These are phyloP conservation scores for Coptodon bakossiorum DNA, from an alignment of 2,113 vertebrate genomes.

Conservation along the genomic window DNA sequence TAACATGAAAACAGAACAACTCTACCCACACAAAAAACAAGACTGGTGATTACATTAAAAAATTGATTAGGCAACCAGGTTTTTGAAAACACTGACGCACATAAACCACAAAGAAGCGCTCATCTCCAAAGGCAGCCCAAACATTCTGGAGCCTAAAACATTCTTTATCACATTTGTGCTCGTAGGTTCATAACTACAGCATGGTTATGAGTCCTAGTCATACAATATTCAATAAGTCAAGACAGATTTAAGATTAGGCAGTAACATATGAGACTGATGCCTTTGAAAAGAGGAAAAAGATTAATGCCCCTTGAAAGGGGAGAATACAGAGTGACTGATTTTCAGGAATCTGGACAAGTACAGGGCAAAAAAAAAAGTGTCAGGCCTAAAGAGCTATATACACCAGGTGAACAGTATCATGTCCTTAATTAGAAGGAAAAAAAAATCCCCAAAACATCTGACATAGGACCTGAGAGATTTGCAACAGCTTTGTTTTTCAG, in stretches of 20 bases:
- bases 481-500: not conserved
- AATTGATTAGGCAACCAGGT: too few relatives aligned
- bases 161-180: too few relatives aligned
- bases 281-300: not conserved
- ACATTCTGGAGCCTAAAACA: too few relatives aligned
- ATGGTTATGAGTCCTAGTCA: not conserved
- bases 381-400: too few relatives aligned
- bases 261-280: not conserved
- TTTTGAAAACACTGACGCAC: too few relatives aligned
- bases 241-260: not conserved
- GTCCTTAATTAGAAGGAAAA: not conserved
- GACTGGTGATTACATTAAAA: too few relatives aligned
- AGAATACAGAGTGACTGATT: not conserved
- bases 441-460: not conserved
- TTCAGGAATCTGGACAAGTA: not conserved
- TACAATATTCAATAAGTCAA: not conserved
- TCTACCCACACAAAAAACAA: too few relatives aligned
- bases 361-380: too few relatives aligned
- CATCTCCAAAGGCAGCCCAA: too few relatives aligned
- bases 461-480: not conserved
- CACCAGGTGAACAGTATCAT: not conserved
- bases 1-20: too few relatives aligned
- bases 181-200: too few relatives aligned
- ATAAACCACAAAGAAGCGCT: too few relatives aligned
- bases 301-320: not conserved